phyloP scores from a whole-genome alignment of 2,113 vertebrate genomes.

The Spilogale gracilis region DNA sequence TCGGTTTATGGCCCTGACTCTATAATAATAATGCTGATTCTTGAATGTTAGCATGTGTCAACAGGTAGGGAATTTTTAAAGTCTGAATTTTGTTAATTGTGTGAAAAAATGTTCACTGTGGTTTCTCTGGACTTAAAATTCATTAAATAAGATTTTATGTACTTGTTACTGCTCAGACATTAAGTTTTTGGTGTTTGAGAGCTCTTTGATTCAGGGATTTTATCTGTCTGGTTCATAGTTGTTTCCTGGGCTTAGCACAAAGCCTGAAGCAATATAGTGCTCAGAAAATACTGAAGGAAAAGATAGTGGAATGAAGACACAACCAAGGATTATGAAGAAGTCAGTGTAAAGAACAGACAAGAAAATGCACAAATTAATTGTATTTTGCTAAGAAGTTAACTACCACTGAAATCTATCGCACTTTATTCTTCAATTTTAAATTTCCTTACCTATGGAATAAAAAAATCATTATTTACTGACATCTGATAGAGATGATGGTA shows the following conservation, averaged over 20 bases:
- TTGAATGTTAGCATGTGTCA: background rate
- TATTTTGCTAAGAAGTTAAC: background rate
- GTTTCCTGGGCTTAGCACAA: background rate
- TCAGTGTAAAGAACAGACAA: background rate
- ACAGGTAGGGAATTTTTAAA: background rate
- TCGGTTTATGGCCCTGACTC: background rate
- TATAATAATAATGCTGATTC: background rate
- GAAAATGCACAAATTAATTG: background rate
- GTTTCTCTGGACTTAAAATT: constrained; percentile 17
- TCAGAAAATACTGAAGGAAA: background rate
- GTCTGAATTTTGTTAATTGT: constrained; percentile 13
- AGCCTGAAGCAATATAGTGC: background rate
- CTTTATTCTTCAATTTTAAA: background rate
- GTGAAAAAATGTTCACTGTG: background rate
- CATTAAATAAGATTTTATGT: background rate
- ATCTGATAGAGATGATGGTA: background rate
- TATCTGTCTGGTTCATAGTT: background rate
- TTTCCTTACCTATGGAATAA: background rate
- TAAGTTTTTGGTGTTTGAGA: constrained; percentile 18
- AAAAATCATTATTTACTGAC: background rate
- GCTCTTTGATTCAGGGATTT: background rate
- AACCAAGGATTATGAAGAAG: background rate
- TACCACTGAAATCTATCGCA: background rate
- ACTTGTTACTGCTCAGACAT: background rate
- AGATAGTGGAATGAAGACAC: background rate